Percentiles rank a stretch among this genome's conserved stretches.
Evolutionary conservation across 2,113 vertebrate genomes (phyloP).

Genomic region (Myrmecobius fasciatus): DNA sequence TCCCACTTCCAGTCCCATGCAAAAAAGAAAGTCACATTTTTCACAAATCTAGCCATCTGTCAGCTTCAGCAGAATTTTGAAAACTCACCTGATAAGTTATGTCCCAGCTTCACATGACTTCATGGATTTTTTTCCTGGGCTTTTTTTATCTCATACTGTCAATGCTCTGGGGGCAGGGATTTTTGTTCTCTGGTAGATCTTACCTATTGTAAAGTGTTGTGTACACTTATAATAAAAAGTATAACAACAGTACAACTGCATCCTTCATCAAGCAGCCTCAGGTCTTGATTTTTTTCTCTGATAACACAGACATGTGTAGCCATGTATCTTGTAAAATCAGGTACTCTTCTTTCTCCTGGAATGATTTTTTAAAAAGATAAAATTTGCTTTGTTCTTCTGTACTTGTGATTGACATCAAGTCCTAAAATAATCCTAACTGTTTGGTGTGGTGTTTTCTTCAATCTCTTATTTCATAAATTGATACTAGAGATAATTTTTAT

Average conservation of each 20-base stretch:
- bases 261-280: background rate
- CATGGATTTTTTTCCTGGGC: background rate
- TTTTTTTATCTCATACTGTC: background rate
- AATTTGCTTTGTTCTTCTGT: background rate
- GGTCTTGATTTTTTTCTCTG: slow-evolving; percentile 1
- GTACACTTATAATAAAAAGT: background rate
- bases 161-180: background rate
- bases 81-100: background rate
- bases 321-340: background rate
- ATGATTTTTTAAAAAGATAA: background rate
- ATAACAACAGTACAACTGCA: background rate
- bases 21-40: background rate
- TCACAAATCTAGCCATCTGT: background rate
- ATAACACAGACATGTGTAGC: background rate
- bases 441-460: slow-evolving; percentile 8
- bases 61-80: background rate
- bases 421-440: background rate
- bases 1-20: background rate
- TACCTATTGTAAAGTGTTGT: background rate
- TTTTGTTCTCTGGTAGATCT: slow-evolving; percentile 23
- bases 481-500: slow-evolving; percentile 33
- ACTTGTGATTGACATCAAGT: background rate
- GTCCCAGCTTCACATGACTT: background rate
- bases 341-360: background rate
- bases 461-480: slow-evolving; percentile 1